phyloP scores from a whole-genome alignment of 1,140 invertebrate genomes.

The Acromyrmex heyeri region DNA sequence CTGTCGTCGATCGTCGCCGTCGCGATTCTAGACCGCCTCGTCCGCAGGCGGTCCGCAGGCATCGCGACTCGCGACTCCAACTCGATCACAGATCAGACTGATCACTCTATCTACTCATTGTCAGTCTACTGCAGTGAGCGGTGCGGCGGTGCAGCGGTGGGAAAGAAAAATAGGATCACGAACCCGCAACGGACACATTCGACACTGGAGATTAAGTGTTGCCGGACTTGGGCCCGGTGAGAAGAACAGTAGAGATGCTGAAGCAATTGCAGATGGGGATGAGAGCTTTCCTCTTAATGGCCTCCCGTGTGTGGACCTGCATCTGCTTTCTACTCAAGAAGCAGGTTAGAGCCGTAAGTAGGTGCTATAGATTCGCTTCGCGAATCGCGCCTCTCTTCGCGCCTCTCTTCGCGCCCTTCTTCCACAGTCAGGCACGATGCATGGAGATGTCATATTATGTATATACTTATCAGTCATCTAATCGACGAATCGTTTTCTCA shows the following conservation, averaged over 20 bases:
- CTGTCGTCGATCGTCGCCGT: not conserved
- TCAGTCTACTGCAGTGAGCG: constrained; percentile 22
- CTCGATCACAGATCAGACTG: constrained; percentile 5
- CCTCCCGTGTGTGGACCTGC: constrained; percentile 99
- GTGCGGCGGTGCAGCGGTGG: constrained; percentile 35
- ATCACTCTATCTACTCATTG: too few relatives aligned
- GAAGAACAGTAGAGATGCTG: constrained; percentile 90
- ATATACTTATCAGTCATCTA: too few relatives aligned
- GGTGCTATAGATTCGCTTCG: constrained; percentile 74
- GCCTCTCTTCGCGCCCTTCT: constrained; percentile 18
- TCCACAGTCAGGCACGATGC: not conserved
- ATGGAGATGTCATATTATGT: not conserved
- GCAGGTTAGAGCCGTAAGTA: constrained; percentile 97
- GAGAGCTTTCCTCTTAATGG: constrained; percentile 97
- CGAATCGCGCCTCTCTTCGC: constrained; percentile 61
- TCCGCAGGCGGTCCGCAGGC: too few relatives aligned
- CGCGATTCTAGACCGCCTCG: too few relatives aligned
- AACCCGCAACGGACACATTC: not conserved
- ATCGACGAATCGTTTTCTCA: not conserved
- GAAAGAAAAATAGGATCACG: constrained; percentile 46
- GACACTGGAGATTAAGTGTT: constrained; percentile 76
- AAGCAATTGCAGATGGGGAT: constrained; percentile 99
- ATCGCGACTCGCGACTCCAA: too few relatives aligned
- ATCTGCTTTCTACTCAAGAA: constrained; percentile 98
- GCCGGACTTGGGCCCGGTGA: constrained; percentile 83